phyloP scores from a whole-genome alignment of 1,140 invertebrate species.

The Hylyphantes graminicola region DNA sequence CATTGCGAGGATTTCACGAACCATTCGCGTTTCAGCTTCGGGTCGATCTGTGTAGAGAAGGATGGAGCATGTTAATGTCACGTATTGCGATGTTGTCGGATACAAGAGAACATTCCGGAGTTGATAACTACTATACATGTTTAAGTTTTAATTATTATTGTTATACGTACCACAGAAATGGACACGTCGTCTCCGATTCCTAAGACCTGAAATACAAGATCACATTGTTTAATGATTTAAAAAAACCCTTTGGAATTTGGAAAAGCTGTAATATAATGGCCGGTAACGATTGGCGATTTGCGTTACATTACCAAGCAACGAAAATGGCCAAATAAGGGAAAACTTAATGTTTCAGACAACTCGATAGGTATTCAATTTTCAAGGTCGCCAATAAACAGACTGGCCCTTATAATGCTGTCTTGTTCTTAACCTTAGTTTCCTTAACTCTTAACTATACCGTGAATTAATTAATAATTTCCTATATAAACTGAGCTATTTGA shows the following conservation, averaged over 20 bases:
- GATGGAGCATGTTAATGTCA: not conserved
- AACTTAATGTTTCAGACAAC: no score
- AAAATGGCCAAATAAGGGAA: no score
- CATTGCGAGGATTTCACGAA: conserved; percentile 82
- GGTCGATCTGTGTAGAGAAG: conserved; percentile 69
- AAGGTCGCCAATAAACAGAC: no score
- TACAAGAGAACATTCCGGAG: not conserved
- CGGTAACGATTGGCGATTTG: no score
- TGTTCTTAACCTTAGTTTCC: no score
- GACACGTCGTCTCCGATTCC: conserved; percentile 34
- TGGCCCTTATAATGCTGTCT: no score
- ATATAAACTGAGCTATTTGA: no score
- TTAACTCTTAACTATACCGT: no score
- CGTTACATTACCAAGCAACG: no score
- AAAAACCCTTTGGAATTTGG: not conserved
- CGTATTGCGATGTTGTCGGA: not conserved
- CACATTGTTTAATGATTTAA: not conserved
- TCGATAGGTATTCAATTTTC: no score
- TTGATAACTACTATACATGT: not conserved
- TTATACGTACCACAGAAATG: conserved; percentile 46
- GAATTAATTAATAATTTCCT: no score
- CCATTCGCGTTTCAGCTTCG: conserved; percentile 81
- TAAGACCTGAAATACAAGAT: not conserved
- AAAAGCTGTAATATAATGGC: not conserved
- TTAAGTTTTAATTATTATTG: not conserved